Evolutionary conservation across 1,140 invertebrate species (phyloP).

Genomic region (Hermetia illucens): DNA sequence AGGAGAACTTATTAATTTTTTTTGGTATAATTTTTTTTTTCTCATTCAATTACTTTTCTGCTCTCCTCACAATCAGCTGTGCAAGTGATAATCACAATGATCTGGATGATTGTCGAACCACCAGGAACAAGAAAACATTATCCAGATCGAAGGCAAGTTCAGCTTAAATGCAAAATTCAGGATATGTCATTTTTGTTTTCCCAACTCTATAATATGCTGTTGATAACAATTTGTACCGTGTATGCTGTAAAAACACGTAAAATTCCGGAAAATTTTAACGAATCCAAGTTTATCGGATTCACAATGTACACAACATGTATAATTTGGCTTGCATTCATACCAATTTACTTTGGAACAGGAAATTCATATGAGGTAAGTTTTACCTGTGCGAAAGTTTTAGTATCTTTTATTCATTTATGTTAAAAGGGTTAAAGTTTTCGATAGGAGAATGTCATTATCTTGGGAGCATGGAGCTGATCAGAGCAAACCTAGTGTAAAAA

Average conservation of each 20-base stretch:
- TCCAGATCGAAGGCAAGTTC: conserved; percentile 36
- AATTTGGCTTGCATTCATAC: conserved; percentile 78
- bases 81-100: conserved; percentile 51
- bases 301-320: conserved; percentile 82
- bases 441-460: too few species aligned
- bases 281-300: conserved; percentile 70
- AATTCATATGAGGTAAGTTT: conserved; percentile 30
- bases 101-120: conserved; percentile 54
- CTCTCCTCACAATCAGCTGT: conserved; percentile 36
- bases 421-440: too few species aligned
- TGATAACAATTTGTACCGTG: conserved; percentile 65
- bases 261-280: conserved; percentile 80
- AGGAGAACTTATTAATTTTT: too few species aligned
- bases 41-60: conserved; percentile 17
- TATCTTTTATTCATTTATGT: too few species aligned
- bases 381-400: too few species aligned
- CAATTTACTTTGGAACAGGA: conserved; percentile 69
- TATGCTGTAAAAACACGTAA: conserved; percentile 79
- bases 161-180: conserved; percentile 56
- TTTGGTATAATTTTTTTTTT: not conserved
- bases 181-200: conserved; percentile 56
- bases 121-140: conserved; percentile 46
- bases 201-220: conserved; percentile 62
- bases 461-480: too few species aligned
- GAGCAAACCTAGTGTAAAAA: too few species aligned